Base-by-base conservation (phyloP, 2,888 invertebrate genomes). In the Philereme transversata region DNA sequence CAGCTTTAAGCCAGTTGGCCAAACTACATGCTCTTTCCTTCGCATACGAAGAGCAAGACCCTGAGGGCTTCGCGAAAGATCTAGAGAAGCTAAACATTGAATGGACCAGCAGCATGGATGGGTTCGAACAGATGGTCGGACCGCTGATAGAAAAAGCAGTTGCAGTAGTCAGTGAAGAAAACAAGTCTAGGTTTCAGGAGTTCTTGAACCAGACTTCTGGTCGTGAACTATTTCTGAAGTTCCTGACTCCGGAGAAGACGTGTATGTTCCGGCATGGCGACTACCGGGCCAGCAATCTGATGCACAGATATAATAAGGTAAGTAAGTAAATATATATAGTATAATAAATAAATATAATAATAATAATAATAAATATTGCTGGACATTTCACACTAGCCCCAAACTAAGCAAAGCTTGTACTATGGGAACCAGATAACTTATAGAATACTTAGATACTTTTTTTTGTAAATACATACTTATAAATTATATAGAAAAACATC, bases 251-350 rank as follows among this genome's bases (percentile, higher is more conserved):
- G 4, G 33, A 22, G 5, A 53, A 49, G 54, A 59, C 2, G 11
- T 10, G 43, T 6, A 56, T 65, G 8, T 43, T 68, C n/a, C 34
- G 36, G 9, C 67, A 68, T 11, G 71, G 72, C 1, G 79, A 79
- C 62, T 78, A 53, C 50, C 65, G 73, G 34, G 71, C 71, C 5
- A 77, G 73, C 57, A 79, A 79, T 40, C 50, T 79, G 22, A 70
- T 77, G 75, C 74, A 76, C 40, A 72, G 60, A 63, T n/a, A 51
- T 0, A 51, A 64, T 36, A 59, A 70, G 46, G 73, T 74, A n/a
- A n/a, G n/a, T n/a, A n/a, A n/a, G n/a, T n/a, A n/a, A n/a, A n/a
- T n/a, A n/a, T n/a, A n/a, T n/a, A n/a, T n/a, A n/a, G n/a, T n/a
- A n/a, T n/a, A n/a, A n/a, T n/a, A n/a, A n/a, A n/a, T n/a, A n/a